phyloP scores from a whole-genome alignment of 2,888 invertebrate species.

The Athrips mouffetella region DNA sequence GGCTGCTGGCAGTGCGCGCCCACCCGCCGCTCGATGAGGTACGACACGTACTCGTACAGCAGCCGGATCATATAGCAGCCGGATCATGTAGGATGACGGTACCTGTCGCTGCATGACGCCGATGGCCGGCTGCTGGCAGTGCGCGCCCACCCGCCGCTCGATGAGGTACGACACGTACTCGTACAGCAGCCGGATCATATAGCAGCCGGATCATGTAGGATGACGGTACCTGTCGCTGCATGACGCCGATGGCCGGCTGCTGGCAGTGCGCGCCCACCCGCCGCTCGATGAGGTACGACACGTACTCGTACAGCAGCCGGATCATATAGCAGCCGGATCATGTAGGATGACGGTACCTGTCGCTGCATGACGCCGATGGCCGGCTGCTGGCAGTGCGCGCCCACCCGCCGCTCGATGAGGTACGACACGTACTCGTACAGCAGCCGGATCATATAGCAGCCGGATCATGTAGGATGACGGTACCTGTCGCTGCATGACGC shows the following conservation, averaged over 20 bases:
- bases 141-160: conserved; percentile 96
- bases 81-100: too few relatives aligned
- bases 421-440: conserved; percentile 92
- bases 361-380: conserved; percentile 94
- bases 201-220: too few relatives aligned
- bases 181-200: not conserved
- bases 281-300: conserved; percentile 98
- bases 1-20: conserved; percentile 93
- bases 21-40: conserved; percentile 97
- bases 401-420: conserved; percentile 97
- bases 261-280: conserved; percentile 94
- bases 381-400: conserved; percentile 91
- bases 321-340: too few relatives aligned
- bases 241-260: conserved; percentile 96
- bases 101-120: conserved; percentile 86
- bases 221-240: conserved; percentile 74
- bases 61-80: conserved; percentile 1
- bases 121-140: conserved; percentile 93
- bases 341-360: too few relatives aligned
- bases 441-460: conserved; percentile 1
- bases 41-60: conserved; percentile 90
- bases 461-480: too few relatives aligned
- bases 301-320: conserved; percentile 78
- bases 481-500: conserved; percentile 84
- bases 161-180: conserved; percentile 98